Evolutionary conservation across 2,113 vertebrate genomes (phyloP).

Genomic region (Elachura formosa): DNA sequence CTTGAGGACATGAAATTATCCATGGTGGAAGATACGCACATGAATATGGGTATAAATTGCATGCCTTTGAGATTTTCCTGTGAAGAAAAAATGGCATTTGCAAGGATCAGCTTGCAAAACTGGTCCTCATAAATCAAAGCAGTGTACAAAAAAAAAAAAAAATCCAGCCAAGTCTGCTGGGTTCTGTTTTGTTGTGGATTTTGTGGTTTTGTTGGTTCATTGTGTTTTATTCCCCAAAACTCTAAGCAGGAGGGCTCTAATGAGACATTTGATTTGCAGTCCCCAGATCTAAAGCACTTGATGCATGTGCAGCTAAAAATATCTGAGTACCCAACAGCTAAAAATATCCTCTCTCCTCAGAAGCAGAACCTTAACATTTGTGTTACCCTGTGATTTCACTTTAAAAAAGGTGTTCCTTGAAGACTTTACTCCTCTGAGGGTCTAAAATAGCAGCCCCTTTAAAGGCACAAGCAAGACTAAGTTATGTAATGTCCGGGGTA

Average conservation of each 20-base stretch:
- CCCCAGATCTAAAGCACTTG: background rate
- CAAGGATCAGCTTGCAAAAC: background rate
- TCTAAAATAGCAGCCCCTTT: background rate
- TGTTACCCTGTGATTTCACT: background rate
- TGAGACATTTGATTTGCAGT: background rate
- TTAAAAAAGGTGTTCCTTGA: background rate
- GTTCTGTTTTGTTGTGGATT: background rate
- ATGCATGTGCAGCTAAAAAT: background rate
- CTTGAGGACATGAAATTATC: background rate
- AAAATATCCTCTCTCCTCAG: background rate
- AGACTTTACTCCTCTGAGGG: background rate
- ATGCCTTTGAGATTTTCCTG: background rate
- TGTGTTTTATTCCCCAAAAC: background rate
- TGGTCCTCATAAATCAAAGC: background rate
- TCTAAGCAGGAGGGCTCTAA: background rate
- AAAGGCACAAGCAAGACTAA: background rate
- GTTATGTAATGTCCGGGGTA: background rate
- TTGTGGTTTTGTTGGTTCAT: background rate
- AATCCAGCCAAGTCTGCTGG: accelerated
- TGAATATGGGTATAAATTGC: background rate
- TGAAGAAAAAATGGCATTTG: background rate
- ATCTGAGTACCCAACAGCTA: background rate
- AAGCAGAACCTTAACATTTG: background rate
- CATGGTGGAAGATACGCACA: background rate
- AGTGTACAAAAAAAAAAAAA: background rate